Percentiles rank a stretch among this genome's conserved stretches.
These are phyloP conservation scores for Clanis bilineata DNA, from an alignment of 2,888 invertebrate genomes.

Conservation along the genomic window DNA sequence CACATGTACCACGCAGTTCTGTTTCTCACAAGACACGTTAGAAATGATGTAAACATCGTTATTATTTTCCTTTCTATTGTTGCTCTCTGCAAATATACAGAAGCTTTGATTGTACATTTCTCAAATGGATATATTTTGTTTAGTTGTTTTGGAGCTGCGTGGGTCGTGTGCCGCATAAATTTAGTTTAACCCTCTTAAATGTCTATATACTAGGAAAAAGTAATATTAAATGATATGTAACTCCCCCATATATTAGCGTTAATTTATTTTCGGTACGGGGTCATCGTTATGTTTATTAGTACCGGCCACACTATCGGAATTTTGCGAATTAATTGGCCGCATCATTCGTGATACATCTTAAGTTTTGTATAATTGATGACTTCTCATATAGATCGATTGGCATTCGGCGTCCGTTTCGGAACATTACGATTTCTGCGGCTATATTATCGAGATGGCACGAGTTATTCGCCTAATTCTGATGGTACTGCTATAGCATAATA, in stretches of 20 bases:
- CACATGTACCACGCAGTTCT: constrained; percentile 6
- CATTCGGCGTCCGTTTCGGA: too few relatives aligned
- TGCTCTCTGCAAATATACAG: constrained; percentile 12
- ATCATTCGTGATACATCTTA: too few relatives aligned
- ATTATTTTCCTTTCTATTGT: constrained; percentile 1
- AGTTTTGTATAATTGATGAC: too few relatives aligned
- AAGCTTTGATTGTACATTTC: neutral
- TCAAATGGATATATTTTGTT: neutral
- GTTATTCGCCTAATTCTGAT: too few relatives aligned
- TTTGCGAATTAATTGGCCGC: too few relatives aligned
- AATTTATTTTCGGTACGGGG: constrained; percentile 28
- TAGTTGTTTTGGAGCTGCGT: constrained; percentile 37
- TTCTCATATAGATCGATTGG: too few relatives aligned
- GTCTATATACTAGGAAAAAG: constrained; percentile 46
- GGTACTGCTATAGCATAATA: too few relatives aligned
- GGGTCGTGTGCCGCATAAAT: constrained; percentile 34
- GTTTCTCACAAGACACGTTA: neutral
- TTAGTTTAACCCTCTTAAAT: constrained; percentile 41
- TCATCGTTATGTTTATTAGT: neutral
- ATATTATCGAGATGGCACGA: too few relatives aligned
- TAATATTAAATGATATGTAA: constrained; percentile 41
- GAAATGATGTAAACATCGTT: constrained; percentile 4
- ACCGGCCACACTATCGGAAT: too few relatives aligned
- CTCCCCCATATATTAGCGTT: constrained; percentile 36
- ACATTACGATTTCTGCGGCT: too few relatives aligned